Evolutionary conservation across 2,888 invertebrate genomes (phyloP), one percentile per base, ranked within the genome.

Genomic region (Chironomus tentans): DNA sequence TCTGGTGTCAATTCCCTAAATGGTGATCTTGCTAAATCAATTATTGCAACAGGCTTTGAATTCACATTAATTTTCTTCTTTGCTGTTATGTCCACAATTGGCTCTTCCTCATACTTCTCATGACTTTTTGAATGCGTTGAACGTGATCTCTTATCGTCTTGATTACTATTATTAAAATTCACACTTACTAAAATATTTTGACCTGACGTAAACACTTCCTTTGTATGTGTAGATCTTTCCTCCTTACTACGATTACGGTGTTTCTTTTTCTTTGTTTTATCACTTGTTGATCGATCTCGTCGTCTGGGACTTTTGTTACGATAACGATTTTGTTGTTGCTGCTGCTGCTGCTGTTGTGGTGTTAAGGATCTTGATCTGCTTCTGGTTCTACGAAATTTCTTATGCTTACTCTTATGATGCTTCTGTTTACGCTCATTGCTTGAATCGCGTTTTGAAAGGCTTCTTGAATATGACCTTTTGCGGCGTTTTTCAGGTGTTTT

Each of bases 31-130:
- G 74, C 74, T 15, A 74, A 47, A 48, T 74, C 74, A 10, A 74
- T 74, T n/a, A 74, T 74, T 15, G 74, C 74, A 38, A 74, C 74
- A 6, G 74, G 74, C 28, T 74, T 74, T 48, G 74, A 74, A 56
- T 28, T 74, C 2, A 65, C 68, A 48, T 24, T 65, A 4, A 68
- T 68, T 68, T 68, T 74, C 48, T 74, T 74, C 47, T 74, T 74
- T 21, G 74, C 48, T 68, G 74, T 74, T 38, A 74, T 74, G n/a
- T 74, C 74, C 48, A 74, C 74, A 47, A 74, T 47, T 2, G 48
- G 65, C 24, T 68, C 74, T 5, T 69, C 18, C 1, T 68, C 24
- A 38, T 38, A 38, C 13, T 61, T 73, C 7, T 74, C 74, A 24
- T 65, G 47, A 24, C 68, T 65, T 24, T 47, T 65, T 48, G 46